Conservation (phyloP, 1,140 invertebrate species). For the Papilio polyxenes region DNA sequence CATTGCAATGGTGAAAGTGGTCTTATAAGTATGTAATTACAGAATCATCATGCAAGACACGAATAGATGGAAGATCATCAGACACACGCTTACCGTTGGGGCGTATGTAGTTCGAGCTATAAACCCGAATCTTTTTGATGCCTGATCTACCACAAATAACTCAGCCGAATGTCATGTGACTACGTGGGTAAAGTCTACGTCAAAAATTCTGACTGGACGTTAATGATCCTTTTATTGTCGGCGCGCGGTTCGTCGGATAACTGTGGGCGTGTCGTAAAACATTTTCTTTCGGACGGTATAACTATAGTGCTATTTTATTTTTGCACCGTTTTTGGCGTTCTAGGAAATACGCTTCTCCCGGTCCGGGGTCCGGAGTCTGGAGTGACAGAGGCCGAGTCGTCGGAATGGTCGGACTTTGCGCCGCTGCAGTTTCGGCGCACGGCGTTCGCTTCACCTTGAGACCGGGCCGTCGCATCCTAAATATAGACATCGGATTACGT, state of each 20-base stretch:
- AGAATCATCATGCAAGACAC: neutral
- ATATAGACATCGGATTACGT: slow-evolving; percentile 58
- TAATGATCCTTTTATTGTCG: slow-evolving; percentile 68
- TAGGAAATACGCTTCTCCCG: slow-evolving; percentile 49
- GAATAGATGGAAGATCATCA: slow-evolving; percentile 2
- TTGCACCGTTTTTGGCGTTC: slow-evolving; percentile 59
- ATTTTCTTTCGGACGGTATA: slow-evolving; percentile 61
- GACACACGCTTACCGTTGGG: neutral
- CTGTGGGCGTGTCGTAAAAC: slow-evolving; percentile 70
- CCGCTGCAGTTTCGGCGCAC: slow-evolving; percentile 41
- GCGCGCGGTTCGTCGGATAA: slow-evolving; percentile 50
- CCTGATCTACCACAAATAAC: slow-evolving; percentile 66
- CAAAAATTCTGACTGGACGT: slow-evolving; percentile 50
- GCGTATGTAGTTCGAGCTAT: neutral
- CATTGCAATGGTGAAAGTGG: neutral
- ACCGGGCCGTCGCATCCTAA: slow-evolving; percentile 52
- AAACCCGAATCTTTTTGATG: slow-evolving; percentile 42
- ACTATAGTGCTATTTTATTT: slow-evolving; percentile 60
- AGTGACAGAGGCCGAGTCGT: slow-evolving; percentile 5
- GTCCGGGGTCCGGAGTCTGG: slow-evolving; percentile 29
- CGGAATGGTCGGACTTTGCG: slow-evolving; percentile 27
- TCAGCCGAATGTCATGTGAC: slow-evolving; percentile 58
- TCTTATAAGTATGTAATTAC: neutral
- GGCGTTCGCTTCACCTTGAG: slow-evolving; percentile 50
- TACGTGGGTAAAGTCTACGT: slow-evolving; percentile 56